A percentile compares a stretch with the other conserved stretches of the same genome.
These are phyloP conservation scores for Trisateles emortualis DNA, from an alignment of 2,888 invertebrate genomes.

Conservation along the genomic window DNA sequence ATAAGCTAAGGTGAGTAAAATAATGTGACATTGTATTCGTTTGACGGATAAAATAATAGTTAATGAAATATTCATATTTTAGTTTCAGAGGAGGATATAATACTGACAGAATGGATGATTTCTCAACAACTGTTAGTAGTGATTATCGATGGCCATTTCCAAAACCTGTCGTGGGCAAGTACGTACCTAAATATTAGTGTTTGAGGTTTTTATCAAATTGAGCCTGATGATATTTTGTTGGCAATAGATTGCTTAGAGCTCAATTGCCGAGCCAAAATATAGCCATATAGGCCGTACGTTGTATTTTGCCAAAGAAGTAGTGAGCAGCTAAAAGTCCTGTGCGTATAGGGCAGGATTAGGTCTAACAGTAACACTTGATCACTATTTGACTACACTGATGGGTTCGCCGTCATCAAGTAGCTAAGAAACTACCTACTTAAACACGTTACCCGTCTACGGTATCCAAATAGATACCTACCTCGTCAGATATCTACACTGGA, in stretches of 20 bases:
- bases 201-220: neutral
- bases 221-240: conserved; percentile 19
- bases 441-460: too few species aligned
- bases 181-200: conserved; percentile 40
- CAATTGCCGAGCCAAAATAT: too few species aligned
- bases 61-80: conserved; percentile 20
- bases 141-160: conserved; percentile 88
- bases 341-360: too few species aligned
- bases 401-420: too few species aligned
- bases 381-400: too few species aligned
- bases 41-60: conserved; percentile 19
- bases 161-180: conserved; percentile 86
- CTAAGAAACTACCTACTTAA: too few species aligned
- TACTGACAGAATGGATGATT: conserved; percentile 71
- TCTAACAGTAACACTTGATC: too few species aligned
- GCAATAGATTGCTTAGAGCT: conserved; percentile 20
- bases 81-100: neutral
- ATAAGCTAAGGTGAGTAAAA: conserved; percentile 57
- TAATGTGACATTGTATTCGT: conserved; percentile 14
- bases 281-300: too few species aligned
- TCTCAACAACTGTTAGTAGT: conserved; percentile 76
- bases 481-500: too few species aligned
- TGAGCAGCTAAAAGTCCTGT: too few species aligned
- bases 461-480: too few species aligned
- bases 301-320: too few species aligned